These are phyloP conservation scores for Lasioglossum calceatum DNA, from an alignment of 2,888 invertebrate species.

Conservation along the genomic window DNA sequence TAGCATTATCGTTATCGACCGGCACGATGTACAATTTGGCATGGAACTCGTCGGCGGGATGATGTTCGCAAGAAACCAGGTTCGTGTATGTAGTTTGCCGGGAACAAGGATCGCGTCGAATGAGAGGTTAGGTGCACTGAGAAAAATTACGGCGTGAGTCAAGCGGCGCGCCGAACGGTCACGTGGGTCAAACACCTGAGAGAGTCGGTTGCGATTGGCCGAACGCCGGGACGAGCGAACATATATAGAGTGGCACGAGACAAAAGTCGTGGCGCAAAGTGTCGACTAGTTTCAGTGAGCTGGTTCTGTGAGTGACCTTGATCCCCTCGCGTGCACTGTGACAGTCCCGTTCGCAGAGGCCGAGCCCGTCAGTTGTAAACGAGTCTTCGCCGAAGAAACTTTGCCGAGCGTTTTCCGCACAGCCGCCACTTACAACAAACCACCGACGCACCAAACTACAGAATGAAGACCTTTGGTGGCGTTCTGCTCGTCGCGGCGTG, in stretches of 20 bases:
- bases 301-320: slow-evolving; percentile 76
- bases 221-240: slow-evolving; percentile 41
- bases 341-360: slow-evolving; percentile 54
- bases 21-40: neutral
- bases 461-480: slow-evolving; percentile 68
- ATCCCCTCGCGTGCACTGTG: slow-evolving; percentile 68
- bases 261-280: slow-evolving; percentile 67
- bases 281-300: slow-evolving; percentile 75
- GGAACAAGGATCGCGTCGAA: neutral
- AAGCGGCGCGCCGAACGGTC: slow-evolving; percentile 61
- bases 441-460: neutral
- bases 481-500: slow-evolving; percentile 73
- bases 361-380: slow-evolving; percentile 63
- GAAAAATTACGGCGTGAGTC: slow-evolving; percentile 55
- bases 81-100: neutral
- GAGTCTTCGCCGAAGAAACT: slow-evolving; percentile 60
- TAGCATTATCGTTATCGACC: slow-evolving; percentile 7
- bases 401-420: slow-evolving; percentile 1
- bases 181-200: slow-evolving; percentile 31
- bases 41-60: neutral
- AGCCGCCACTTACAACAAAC: neutral
- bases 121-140: slow-evolving; percentile 26
- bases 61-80: neutral
- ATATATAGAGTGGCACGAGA: slow-evolving; percentile 68
- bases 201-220: slow-evolving; percentile 53